A percentile compares a stretch with the other conserved stretches of the same genome.
Conservation (phyloP, 2,113 vertebrate genomes). For the Nothobranchius furzeri region DNA sequence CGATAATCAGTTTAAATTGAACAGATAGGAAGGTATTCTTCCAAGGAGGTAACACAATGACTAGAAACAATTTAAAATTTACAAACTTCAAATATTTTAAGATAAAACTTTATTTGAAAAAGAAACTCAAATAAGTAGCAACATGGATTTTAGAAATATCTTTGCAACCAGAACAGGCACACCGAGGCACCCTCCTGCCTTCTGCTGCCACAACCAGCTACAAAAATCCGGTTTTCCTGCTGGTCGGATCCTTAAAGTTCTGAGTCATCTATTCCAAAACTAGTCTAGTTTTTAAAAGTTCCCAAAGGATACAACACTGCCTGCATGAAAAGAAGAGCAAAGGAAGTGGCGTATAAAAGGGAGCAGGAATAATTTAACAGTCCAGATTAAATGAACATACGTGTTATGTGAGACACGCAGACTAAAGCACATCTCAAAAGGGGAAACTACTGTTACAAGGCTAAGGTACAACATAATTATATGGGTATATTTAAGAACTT, state of each 20-base stretch:
- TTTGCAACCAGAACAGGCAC: slow-evolving; percentile 68
- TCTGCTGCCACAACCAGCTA: slow-evolving; percentile 57
- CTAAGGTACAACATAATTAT: not conserved
- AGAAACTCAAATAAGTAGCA: slow-evolving; percentile 71
- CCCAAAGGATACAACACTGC: slow-evolving; percentile 12
- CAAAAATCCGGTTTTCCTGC: slow-evolving; percentile 13
- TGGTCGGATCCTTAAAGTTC: slow-evolving; percentile 16
- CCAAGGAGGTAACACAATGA: no score
- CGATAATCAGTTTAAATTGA: no score
- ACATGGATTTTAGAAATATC: slow-evolving; percentile 75
- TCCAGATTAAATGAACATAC: slow-evolving; percentile 16
- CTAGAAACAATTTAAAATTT: not conserved
- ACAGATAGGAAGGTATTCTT: no score
- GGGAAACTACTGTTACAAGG: slow-evolving; percentile 1
- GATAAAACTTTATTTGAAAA: slow-evolving; percentile 74
- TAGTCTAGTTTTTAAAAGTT: slow-evolving; percentile 15
- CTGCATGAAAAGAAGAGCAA: slow-evolving; percentile 4
- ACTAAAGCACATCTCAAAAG: slow-evolving; percentile 8
- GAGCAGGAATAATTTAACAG: not conserved
- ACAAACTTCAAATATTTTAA: slow-evolving; percentile 25
- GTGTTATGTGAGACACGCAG: slow-evolving; percentile 13
- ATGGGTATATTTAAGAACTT: slow-evolving; percentile 7
- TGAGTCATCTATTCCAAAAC: slow-evolving; percentile 25
- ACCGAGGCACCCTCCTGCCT: slow-evolving; percentile 75
- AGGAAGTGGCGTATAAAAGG: slow-evolving; percentile 3